Percentiles rank a stretch among this genome's conserved stretches.
Conservation (phyloP, 2,797 vertebrate genomes). For the Microhierax caerulescens region DNA sequence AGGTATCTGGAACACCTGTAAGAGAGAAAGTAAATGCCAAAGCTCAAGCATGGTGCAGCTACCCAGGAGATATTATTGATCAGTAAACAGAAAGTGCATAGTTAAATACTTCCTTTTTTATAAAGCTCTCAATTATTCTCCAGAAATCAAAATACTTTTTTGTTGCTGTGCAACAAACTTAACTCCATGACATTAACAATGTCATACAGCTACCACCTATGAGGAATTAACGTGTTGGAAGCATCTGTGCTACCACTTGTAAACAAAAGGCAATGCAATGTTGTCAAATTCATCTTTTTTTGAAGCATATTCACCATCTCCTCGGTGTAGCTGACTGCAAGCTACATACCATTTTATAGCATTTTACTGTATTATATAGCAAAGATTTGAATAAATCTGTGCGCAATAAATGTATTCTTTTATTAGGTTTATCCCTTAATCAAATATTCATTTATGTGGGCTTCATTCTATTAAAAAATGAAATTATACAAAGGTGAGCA, state of each 20-base stretch:
- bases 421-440: constrained; percentile 74
- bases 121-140: not conserved
- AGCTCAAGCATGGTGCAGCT: not conserved
- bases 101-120: constrained; percentile 11
- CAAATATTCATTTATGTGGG: constrained; percentile 72
- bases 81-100: not conserved
- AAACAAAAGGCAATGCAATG: constrained; percentile 43
- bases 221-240: constrained; percentile 5
- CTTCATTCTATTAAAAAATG: constrained; percentile 73
- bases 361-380: constrained; percentile 49
- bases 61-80: not conserved
- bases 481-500: constrained; percentile 76
- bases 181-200: not conserved
- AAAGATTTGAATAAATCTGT: constrained; percentile 71
- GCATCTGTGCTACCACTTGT: constrained; percentile 12
- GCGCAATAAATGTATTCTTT: constrained; percentile 70
- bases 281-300: constrained; percentile 64
- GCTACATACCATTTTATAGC: constrained; percentile 51
- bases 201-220: constrained; percentile 2
- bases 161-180: constrained; percentile 12
- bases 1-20: not conserved
- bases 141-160: not conserved
- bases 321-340: constrained; percentile 44
- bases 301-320: constrained; percentile 40
- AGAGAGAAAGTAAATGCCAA: not conserved